Evolutionary conservation across 2,113 vertebrate species (phyloP).

Genomic region (Eubucco bourcierii): DNA sequence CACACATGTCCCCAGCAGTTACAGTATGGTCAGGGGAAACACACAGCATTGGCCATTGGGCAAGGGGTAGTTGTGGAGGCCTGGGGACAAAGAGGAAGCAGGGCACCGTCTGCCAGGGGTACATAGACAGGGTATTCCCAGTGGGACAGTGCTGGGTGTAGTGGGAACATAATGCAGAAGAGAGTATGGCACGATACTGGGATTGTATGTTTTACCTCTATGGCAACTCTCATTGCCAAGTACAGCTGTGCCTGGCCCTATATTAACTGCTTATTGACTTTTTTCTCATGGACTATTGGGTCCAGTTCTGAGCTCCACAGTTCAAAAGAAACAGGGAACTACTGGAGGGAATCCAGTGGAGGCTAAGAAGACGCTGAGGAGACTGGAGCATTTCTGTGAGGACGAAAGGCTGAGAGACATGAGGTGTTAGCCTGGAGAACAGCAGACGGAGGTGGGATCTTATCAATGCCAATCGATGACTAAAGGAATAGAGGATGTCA

Average conservation of each 20-base stretch:
- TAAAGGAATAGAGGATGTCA: no score
- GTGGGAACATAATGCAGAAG: not conserved
- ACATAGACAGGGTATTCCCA: not conserved
- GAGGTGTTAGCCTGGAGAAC: no score
- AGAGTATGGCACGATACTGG: fast-evolving
- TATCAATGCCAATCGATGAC: no score
- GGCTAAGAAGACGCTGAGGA: no score
- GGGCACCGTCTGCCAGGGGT: not conserved
- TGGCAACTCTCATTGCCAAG: not conserved
- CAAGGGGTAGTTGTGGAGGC: not conserved
- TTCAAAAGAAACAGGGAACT: no score
- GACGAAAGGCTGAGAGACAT: no score
- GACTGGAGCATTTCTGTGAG: no score
- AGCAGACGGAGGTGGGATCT: no score
- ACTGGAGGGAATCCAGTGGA: no score
- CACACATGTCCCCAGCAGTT: fast-evolving
- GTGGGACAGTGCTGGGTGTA: not conserved
- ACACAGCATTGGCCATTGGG: not conserved
- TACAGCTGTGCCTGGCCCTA: not conserved
- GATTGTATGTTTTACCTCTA: not conserved
- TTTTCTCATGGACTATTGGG: no score
- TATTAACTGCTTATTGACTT: not conserved
- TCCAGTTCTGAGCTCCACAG: no score
- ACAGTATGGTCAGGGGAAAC: fast-evolving
- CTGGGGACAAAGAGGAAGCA: not conserved